Conservation (phyloP, 2,797 vertebrate species). For the Kryptopterus vitreolus region DNA sequence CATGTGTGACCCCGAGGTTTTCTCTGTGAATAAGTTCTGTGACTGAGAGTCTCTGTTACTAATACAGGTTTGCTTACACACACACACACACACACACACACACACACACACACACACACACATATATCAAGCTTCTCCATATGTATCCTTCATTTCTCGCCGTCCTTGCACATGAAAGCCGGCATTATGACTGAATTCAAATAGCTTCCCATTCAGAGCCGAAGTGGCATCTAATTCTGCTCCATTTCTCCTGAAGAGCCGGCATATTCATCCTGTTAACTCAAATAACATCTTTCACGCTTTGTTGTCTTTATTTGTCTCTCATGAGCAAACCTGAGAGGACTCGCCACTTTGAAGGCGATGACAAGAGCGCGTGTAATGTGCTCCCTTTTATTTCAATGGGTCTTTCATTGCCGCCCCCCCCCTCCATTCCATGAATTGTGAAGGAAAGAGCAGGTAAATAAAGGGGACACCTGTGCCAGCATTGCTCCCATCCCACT, state of each 20-base stretch:
- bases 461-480: conserved; percentile 58
- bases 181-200: conserved; percentile 45
- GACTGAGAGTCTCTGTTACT: conserved; percentile 32
- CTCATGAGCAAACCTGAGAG: conserved; percentile 45
- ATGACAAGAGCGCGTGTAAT: conserved; percentile 30
- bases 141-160: conserved; percentile 33
- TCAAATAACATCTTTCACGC: conserved; percentile 37
- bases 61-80: neutral
- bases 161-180: conserved; percentile 36
- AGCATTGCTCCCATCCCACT: conserved; percentile 15
- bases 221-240: conserved; percentile 46
- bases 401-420: conserved; percentile 35
- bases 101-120: neutral
- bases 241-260: conserved; percentile 37
- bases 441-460: conserved; percentile 47
- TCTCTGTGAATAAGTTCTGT: conserved; percentile 43
- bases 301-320: conserved; percentile 49
- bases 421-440: neutral
- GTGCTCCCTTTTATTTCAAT: conserved; percentile 47
- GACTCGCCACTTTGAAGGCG: conserved; percentile 56
- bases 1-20: conserved; percentile 22
- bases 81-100: no score
- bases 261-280: conserved; percentile 36
- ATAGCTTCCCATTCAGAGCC: conserved; percentile 38
- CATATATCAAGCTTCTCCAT: conserved; percentile 22